Evolutionary conservation across 2,113 vertebrate species (phyloP).

Genomic region (Brachionichthys hirsutus): DNA sequence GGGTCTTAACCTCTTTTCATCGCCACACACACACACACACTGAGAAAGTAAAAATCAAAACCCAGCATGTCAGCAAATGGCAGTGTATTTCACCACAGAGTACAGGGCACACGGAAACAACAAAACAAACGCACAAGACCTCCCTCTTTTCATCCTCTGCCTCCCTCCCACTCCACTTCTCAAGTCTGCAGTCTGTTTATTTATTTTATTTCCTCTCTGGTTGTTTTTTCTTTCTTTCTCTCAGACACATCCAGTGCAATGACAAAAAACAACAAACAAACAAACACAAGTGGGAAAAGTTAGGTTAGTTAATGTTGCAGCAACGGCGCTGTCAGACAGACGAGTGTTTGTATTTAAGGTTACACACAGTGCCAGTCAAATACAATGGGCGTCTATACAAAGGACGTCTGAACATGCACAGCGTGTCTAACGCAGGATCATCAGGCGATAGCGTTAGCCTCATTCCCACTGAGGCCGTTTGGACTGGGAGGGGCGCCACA

Average conservation of each 20-base stretch:
- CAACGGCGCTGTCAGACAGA: conserved; percentile 46
- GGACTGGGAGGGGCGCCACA: conserved; percentile 25
- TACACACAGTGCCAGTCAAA: conserved; percentile 56
- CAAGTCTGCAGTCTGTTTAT: conserved; percentile 35
- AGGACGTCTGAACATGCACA: conserved; percentile 33
- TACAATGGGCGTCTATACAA: conserved; percentile 56
- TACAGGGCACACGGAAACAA: conserved; percentile 51
- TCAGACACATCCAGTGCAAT: conserved; percentile 61
- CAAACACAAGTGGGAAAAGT: conserved; percentile 40
- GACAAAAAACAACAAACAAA: conserved; percentile 37
- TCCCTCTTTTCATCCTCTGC: conserved; percentile 30
- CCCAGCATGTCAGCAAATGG: too few relatives aligned
- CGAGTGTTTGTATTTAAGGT: conserved; percentile 40
- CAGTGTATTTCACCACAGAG: conserved; percentile 65
- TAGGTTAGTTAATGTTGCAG: conserved; percentile 51
- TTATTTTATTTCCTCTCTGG: conserved; percentile 36
- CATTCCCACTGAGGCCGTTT: conserved; percentile 1
- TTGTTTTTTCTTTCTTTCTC: conserved; percentile 39
- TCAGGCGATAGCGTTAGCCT: conserved; percentile 30
- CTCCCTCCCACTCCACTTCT: conserved; percentile 34
- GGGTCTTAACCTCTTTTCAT: conserved; percentile 40
- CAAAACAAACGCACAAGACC: conserved; percentile 46
- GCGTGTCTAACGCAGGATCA: conserved; percentile 37
- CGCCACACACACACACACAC: conserved; percentile 25
- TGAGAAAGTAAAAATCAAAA: conserved; percentile 50